Base-by-base conservation (phyloP, 2,797 vertebrate genomes). In the Dipus sagitta region DNA sequence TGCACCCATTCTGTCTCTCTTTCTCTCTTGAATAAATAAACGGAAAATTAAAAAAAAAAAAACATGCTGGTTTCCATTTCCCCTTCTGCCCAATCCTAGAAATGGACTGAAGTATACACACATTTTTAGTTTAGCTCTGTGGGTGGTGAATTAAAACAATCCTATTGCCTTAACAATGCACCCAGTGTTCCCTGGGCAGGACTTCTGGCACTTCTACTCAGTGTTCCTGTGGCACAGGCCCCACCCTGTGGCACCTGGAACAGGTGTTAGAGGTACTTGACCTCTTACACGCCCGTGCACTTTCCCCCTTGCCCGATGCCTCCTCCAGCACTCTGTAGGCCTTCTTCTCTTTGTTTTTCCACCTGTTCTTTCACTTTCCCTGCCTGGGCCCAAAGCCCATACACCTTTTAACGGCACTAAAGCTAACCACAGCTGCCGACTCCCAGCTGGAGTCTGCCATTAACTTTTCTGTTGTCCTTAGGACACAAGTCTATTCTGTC, bases 361-460 rank as follows among this genome's bases (percentile, higher is more conserved):
- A 68, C 52, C 38, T 38, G 38, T 38, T 38, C 38, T 6, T 38
- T 38, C 38, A 38, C 93, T 92, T 67, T 60, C 52, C 32, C 58
- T 34, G 30, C 42, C 15, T 67, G 24, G n/a, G 21, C 20, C 88
- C 52, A 74, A 32, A 83, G 15, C 30, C 75, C 47, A 28, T 90
- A 90, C 95, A 90, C 54, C 85, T 96, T 93, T 91, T 85, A 82
- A 95, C 3, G 23, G 20, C 71, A 65, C 38, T 85, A 85, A 93
- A 82, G 74, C 62, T 82, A 86, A 91, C 38, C 71, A 86, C 32
- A 93, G 71, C 70, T 95, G 77, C 65, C 65, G 76, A 85, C 24
- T 54, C 90, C 74, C 85, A 86, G 70, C 2, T 76, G 42, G 38
- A 84, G 80, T 34, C 58, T 30, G 82, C 12, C 88, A 71, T 78